Percentiles rank a stretch among this genome's conserved stretches.
Conservation (phyloP, 2,113 vertebrate species). For the Mesembrinibis cayennensis region DNA sequence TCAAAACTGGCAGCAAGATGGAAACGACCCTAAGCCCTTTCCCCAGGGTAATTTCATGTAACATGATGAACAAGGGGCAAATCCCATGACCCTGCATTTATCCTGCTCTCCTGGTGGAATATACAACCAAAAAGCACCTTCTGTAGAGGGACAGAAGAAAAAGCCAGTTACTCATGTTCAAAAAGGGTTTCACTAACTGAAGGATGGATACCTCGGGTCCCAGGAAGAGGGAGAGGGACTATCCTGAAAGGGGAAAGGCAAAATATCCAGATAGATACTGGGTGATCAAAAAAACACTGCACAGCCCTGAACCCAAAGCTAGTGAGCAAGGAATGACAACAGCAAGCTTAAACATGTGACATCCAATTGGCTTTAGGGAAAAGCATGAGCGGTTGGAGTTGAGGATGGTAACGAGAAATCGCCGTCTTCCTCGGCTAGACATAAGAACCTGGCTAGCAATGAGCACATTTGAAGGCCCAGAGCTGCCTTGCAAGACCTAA, state of each 20-base stretch:
- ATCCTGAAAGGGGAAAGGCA: neutral
- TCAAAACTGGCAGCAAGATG: neutral
- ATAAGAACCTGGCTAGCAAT: rapidly evolving
- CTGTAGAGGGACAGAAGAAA: neutral
- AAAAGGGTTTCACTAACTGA: neutral
- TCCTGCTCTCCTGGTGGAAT: neutral
- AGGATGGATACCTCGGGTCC: neutral
- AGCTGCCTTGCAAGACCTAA: neutral
- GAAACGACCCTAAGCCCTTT: neutral
- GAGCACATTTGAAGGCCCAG: neutral
- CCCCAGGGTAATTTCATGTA: neutral
- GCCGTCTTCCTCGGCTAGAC: neutral
- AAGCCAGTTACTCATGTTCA: neutral
- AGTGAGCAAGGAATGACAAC: neutral
- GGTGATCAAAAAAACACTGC: neutral
- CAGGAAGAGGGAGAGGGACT: neutral
- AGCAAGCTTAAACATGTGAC: neutral
- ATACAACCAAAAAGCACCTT: neutral
- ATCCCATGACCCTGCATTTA: neutral
- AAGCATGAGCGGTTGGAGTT: neutral
- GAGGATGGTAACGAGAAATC: neutral
- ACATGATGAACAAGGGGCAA: neutral
- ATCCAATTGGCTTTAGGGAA: neutral
- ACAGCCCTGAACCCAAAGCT: neutral
- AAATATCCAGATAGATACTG: neutral